These are phyloP conservation scores for Chrysolina oricalcia DNA, from an alignment of 2,888 invertebrate genomes.

Conservation along the genomic window DNA sequence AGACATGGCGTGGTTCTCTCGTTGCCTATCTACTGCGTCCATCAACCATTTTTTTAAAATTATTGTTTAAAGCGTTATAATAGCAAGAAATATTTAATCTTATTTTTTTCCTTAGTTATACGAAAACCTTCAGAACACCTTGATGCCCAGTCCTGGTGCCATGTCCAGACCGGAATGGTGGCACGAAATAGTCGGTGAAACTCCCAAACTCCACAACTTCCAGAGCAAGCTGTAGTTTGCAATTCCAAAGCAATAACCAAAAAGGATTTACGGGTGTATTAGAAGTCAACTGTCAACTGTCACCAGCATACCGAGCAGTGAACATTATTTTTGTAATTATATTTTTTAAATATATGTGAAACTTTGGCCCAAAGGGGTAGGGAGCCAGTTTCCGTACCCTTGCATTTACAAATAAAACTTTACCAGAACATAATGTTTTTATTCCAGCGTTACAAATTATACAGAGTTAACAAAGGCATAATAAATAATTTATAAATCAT, in stretches of 20 bases:
- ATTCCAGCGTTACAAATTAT: constrained; percentile 17
- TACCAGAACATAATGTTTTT: constrained; percentile 25
- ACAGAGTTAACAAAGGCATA: background rate
- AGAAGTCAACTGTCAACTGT: background rate
- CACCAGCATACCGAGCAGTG: constrained; percentile 23
- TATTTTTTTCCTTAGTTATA: constrained; percentile 75
- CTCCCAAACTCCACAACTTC: constrained; percentile 61
- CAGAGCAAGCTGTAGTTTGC: constrained; percentile 57
- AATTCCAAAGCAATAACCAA: constrained; percentile 5
- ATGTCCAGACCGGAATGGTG: constrained; percentile 85
- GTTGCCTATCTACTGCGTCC: too few species aligned
- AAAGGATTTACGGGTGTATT: constrained; percentile 30
- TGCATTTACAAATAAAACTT: constrained; percentile 32
- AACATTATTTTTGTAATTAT: constrained; percentile 49
- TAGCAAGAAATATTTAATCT: too few species aligned
- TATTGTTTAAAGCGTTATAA: too few species aligned
- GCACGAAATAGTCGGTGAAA: constrained; percentile 74
- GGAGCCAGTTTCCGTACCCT: background rate
- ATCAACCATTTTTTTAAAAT: too few species aligned
- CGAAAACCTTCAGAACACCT: constrained; percentile 82
- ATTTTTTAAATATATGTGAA: constrained; percentile 44
- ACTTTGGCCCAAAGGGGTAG: background rate
- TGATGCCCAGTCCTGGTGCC: constrained; percentile 81
- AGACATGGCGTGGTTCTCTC: too few species aligned
- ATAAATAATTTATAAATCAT: background rate